A percentile compares a stretch with the other conserved stretches of the same genome.
These are phyloP conservation scores for Eretmochelys imbricata DNA, from an alignment of 2,113 vertebrate species.

Conservation along the genomic window DNA sequence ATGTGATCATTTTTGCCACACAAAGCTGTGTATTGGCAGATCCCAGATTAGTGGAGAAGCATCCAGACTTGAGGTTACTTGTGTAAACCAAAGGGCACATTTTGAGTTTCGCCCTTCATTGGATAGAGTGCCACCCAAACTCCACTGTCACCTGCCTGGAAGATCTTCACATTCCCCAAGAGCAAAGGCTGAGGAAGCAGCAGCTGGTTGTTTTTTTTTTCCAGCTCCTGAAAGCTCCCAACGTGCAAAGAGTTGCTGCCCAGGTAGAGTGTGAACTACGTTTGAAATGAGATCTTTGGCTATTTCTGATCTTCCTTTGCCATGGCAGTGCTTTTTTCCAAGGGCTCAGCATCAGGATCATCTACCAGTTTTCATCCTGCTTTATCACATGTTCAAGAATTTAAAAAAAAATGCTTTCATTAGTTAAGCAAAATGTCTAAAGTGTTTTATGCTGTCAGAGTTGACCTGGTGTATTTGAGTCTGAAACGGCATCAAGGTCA, in stretches of 20 bases:
- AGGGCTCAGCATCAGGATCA: not conserved
- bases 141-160: not conserved
- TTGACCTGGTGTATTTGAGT: not conserved
- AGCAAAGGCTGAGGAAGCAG: not conserved
- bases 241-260: constrained; percentile 1
- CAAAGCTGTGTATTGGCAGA: constrained; percentile 35
- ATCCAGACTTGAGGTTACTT: not conserved
- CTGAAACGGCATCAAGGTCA: not conserved
- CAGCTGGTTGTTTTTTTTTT: not conserved
- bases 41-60: not conserved
- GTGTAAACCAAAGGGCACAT: not conserved
- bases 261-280: not conserved
- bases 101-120: not conserved
- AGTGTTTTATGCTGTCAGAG: not conserved
- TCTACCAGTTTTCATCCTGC: not conserved
- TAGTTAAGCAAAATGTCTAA: not conserved
- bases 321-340: not conserved
- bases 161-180: not conserved
- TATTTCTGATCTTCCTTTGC: not conserved
- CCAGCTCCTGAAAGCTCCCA: not conserved
- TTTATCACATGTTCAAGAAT: constrained; percentile 30
- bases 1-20: constrained; percentile 28
- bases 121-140: not conserved
- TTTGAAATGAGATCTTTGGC: not conserved
- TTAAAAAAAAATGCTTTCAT: not conserved